A percentile compares a stretch with the other conserved stretches of the same genome.
Conservation (phyloP, 2,113 vertebrate species). For the Cathartes aura region DNA sequence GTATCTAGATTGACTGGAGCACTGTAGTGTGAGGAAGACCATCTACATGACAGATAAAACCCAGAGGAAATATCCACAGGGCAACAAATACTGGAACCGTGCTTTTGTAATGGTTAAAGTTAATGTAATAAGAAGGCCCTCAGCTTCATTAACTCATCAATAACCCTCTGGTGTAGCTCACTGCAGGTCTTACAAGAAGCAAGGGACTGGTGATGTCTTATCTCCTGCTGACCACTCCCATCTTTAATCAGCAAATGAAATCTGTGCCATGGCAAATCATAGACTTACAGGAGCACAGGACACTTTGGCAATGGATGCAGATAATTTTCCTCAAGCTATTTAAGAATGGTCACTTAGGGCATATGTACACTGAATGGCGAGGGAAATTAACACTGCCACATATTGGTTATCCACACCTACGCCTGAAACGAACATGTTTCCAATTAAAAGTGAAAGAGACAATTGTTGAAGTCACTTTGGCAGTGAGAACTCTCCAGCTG, state of each 20-base stretch:
- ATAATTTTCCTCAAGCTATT: background rate
- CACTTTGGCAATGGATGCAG: background rate
- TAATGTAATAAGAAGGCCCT: background rate
- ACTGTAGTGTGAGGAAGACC: background rate
- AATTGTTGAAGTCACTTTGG: conserved; percentile 58
- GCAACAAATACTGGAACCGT: background rate
- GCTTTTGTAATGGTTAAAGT: background rate
- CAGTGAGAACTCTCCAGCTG: conserved; percentile 67
- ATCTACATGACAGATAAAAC: background rate
- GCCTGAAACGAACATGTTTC: conserved; percentile 36
- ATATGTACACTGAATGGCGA: background rate
- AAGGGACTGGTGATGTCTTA: background rate
- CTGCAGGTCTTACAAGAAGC: background rate
- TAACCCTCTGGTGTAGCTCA: background rate
- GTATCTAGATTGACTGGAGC: background rate
- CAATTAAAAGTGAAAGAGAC: conserved; percentile 68
- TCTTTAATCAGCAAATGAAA: background rate
- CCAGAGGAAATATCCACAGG: background rate
- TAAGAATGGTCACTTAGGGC: background rate
- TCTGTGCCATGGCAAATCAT: background rate
- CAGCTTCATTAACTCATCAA: background rate
- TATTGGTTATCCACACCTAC: conserved; percentile 39
- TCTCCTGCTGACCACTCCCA: background rate
- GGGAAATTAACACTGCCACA: background rate
- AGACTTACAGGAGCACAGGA: background rate